Evolutionary conservation across 2,113 vertebrate genomes (phyloP), one percentile per base, ranked within the genome.

Genomic region (Mobula hypostoma): DNA sequence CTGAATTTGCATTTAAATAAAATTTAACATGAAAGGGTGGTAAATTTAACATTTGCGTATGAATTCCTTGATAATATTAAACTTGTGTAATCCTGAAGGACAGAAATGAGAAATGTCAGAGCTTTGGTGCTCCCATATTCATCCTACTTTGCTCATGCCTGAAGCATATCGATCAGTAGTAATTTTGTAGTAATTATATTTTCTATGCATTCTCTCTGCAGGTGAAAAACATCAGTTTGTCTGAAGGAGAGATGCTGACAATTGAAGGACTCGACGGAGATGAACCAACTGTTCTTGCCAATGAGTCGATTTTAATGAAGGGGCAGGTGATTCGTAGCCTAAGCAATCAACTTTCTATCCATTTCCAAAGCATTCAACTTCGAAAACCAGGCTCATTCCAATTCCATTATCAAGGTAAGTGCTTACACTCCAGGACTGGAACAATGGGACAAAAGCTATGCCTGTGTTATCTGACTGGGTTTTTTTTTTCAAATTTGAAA

Each of bases 291-390:
- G 96, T 98, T n/a, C 95, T 99, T 96, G 98, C 98, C 96, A 99
- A 99, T 0, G 97, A 99, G 95, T 98, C 98, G 94, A 98, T 99
- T 95, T 96, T 99, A 94, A 96, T 98, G 95, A 97, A 97, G 90
- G 98, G 98, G 19, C 97, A 99, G 95, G 97, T 99, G 66, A 98
- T 99, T 94, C 98, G 98, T 32, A 98, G 98, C 95, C 97, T 97
- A 0, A 98, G 97, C 95, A 99, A 98, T 95, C 97, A 98, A 96
- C 98, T 98, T 90, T 96, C 97, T 87, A 95, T 99, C 93, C 97
- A 95, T 94, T 97, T 98, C 96, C 98, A 97, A 95, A 98, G 97
- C 96, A 95, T 95, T 79, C 97, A 96, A 7, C 95, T 95, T 17
- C 94, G 94, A 94, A 97, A 95, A 58, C 96, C 96, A 0, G 97